These are phyloP conservation scores for Parelbella ahira DNA, from an alignment of 2,888 invertebrate genomes.

Conservation along the genomic window DNA sequence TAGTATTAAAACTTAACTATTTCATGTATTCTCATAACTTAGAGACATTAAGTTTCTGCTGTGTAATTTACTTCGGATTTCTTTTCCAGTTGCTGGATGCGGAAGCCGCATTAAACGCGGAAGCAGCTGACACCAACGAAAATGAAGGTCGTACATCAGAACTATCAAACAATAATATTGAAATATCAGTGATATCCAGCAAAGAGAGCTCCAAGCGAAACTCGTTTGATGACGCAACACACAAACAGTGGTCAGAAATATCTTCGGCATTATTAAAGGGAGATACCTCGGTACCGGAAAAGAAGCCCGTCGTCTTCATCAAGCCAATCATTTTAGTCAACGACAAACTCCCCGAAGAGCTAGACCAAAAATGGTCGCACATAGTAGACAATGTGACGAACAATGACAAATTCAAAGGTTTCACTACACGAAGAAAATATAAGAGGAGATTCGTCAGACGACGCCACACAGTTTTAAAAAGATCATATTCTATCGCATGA, in stretches of 20 bases:
- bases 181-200: slow-evolving; percentile 48
- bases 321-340: slow-evolving; percentile 69
- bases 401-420: slow-evolving; percentile 55
- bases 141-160: slow-evolving; percentile 45
- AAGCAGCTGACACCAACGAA: slow-evolving; percentile 40
- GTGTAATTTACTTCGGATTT: slow-evolving; percentile 23
- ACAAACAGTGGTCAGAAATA: slow-evolving; percentile 44
- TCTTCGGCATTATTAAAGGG: slow-evolving; percentile 44
- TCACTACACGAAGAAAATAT: slow-evolving; percentile 52
- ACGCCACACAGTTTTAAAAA: slow-evolving; percentile 60
- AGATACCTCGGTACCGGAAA: slow-evolving; percentile 35
- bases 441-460: slow-evolving; percentile 64
- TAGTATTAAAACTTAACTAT: no score
- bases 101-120: slow-evolving; percentile 53
- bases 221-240: slow-evolving; percentile 42
- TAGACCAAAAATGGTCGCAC: slow-evolving; percentile 61
- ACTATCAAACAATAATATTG: slow-evolving; percentile 48
- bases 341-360: slow-evolving; percentile 64
- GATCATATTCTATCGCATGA: slow-evolving; percentile 69
- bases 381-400: slow-evolving; percentile 50
- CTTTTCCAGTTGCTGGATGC: slow-evolving; percentile 59
- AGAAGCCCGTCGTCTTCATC: slow-evolving; percentile 39
- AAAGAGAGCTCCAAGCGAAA: slow-evolving; percentile 47
- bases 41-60: no score
- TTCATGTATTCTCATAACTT: no score